Conservation (phyloP, 2,797 vertebrate species). For the Vultur gryphus region DNA sequence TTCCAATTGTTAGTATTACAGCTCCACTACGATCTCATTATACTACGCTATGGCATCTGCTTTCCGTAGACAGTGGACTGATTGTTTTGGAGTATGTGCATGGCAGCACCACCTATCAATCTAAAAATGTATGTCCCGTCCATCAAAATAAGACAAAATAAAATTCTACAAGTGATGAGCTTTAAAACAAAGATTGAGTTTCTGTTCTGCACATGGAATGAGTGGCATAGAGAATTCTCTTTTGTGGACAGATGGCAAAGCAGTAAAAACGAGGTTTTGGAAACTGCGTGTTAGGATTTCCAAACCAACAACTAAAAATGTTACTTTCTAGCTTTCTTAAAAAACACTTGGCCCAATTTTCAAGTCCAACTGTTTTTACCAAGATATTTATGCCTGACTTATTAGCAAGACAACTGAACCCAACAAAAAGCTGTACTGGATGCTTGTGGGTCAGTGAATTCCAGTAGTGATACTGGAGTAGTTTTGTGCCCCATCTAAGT, state of each 20-base stretch:
- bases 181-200: neutral
- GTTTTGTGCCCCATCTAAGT: neutral
- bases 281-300: neutral
- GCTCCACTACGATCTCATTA: neutral
- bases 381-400: neutral
- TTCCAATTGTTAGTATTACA: neutral
- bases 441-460: neutral
- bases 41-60: neutral
- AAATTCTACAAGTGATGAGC: neutral
- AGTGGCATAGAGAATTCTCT: neutral
- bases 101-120: neutral
- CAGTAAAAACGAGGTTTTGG: neutral
- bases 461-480: neutral
- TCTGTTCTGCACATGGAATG: neutral
- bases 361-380: neutral
- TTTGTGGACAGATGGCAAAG: neutral
- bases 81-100: neutral
- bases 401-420: rapidly evolving
- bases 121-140: neutral
- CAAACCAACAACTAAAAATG: neutral
- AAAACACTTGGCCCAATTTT: neutral
- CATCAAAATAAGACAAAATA: neutral
- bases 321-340: neutral
- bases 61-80: neutral
- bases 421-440: neutral